Evolutionary conservation across 2,797 vertebrate species (phyloP), one percentile per base, ranked within the genome.

Genomic region (Hydrocynus forskahlii): DNA sequence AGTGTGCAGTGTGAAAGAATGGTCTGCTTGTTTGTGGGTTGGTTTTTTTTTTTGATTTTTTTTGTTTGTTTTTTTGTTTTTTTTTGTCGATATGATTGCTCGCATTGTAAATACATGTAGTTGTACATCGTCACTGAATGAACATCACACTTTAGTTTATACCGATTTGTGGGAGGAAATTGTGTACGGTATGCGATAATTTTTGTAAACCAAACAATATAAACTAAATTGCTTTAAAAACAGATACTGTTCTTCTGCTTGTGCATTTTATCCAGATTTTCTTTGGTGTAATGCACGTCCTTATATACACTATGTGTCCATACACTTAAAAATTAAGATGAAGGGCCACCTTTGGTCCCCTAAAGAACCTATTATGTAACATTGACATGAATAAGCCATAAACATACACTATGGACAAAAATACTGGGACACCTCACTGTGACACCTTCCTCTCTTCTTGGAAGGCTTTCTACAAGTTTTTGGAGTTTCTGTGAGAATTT

Each of bases 131-230:
- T 96, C 91, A 91, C 89, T 83, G 82, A 91, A 96, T 95, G 92
- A 95, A 94, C 91, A 78, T 68, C 87, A 86, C 78, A 90, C 90
- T 92, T 94, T 96, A 95, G 93, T 94, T 95, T 94, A 92, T 96
- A 94, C 92, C 94, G 93, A 95, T 5, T 92, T 94, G 92, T 91
- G 94, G 96, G 95, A 95, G 95, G 94, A 94, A 93, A 94, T 92
- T 94, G 95, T 96, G 95, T 96, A 96, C 94, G 94, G 93, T 96
- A 96, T 93, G 95, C 93, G 96, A 93, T 96, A 95, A 91, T 95
- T 95, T 94, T 96, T 96, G 90, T 95, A 95, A 96, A 94, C 93
- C 89, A 94, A 95, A 95, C 90, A 88, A 91, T 88, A 88, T 94
- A 91, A 93, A 92, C 89, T 89, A 89, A 86, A 81, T 89, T 75